Conservation (phyloP, 2,888 invertebrate genomes). For the Pterostichus madidus region DNA sequence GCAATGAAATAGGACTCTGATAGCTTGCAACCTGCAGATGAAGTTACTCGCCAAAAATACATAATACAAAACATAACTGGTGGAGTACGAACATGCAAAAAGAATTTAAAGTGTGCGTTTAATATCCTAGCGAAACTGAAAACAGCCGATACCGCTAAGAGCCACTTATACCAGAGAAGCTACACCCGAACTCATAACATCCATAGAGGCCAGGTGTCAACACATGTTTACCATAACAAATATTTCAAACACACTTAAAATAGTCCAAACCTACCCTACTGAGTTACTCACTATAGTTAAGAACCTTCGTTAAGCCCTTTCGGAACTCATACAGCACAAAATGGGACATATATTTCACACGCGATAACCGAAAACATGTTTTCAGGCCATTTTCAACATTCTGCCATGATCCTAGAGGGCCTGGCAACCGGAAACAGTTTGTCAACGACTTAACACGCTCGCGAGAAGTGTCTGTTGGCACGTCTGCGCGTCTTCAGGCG, state of each 20-base stretch:
- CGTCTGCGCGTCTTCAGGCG: slow-evolving; percentile 12
- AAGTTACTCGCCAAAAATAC: no score
- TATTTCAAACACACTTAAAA: slow-evolving; percentile 51
- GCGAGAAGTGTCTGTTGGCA: slow-evolving; percentile 28
- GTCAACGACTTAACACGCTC: slow-evolving; percentile 43
- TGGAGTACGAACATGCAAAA: neutral
- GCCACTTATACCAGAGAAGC: slow-evolving; percentile 13
- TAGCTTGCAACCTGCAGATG: no score
- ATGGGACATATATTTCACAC: slow-evolving; percentile 50
- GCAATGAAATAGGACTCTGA: no score
- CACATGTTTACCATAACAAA: slow-evolving; percentile 47
- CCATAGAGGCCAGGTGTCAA: slow-evolving; percentile 48
- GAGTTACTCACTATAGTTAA: neutral
- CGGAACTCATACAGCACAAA: slow-evolving; percentile 52
- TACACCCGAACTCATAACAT: neutral
- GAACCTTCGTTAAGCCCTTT: slow-evolving; percentile 51
- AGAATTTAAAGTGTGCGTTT: slow-evolving; percentile 1
- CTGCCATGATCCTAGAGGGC: slow-evolving; percentile 4
- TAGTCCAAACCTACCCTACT: slow-evolving; percentile 11
- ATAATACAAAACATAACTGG: neutral
- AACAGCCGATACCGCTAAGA: slow-evolving; percentile 14
- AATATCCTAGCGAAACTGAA: neutral
- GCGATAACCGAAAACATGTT: slow-evolving; percentile 54
- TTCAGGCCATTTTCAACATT: slow-evolving; percentile 45
- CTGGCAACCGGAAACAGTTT: slow-evolving; percentile 38